Percentiles rank a stretch among this genome's conserved stretches.
Conservation (phyloP, 2,113 vertebrate genomes). For the Shinisaurus crocodilurus region DNA sequence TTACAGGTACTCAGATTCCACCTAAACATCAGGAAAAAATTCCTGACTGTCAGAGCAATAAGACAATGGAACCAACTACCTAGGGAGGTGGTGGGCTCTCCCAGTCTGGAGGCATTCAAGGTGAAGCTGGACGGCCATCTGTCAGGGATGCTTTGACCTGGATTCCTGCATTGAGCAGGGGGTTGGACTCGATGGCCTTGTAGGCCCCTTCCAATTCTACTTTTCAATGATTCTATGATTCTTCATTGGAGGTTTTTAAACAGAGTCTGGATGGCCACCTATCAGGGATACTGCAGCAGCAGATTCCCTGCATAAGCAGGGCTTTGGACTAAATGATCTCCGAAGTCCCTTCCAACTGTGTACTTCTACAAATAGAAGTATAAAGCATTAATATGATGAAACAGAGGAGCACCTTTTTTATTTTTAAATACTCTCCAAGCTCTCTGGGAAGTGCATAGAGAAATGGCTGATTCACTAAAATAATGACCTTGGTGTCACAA, state of each 20-base stretch:
- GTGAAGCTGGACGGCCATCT: too few relatives aligned
- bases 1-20: too few relatives aligned
- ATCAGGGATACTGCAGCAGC: not conserved
- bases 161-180: too few relatives aligned
- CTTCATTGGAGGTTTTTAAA: not conserved
- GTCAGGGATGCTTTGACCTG: too few relatives aligned
- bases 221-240: too few relatives aligned
- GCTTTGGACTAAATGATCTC: not conserved
- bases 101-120: too few relatives aligned
- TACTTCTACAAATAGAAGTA: not conserved
- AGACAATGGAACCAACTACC: too few relatives aligned
- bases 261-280: not conserved
- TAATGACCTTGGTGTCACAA: conserved; percentile 21
- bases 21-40: too few relatives aligned
- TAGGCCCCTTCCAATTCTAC: too few relatives aligned
- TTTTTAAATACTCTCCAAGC: not conserved
- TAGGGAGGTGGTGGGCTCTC: too few relatives aligned
- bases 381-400: not conserved
- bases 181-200: too few relatives aligned
- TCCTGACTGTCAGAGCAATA: too few relatives aligned
- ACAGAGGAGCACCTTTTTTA: not conserved
- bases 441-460: not conserved
- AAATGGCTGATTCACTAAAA: not conserved
- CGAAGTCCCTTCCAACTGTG: not conserved
- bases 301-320: not conserved